Conservation (phyloP, 1,140 invertebrate genomes). For the Plodia interpunctella region DNA sequence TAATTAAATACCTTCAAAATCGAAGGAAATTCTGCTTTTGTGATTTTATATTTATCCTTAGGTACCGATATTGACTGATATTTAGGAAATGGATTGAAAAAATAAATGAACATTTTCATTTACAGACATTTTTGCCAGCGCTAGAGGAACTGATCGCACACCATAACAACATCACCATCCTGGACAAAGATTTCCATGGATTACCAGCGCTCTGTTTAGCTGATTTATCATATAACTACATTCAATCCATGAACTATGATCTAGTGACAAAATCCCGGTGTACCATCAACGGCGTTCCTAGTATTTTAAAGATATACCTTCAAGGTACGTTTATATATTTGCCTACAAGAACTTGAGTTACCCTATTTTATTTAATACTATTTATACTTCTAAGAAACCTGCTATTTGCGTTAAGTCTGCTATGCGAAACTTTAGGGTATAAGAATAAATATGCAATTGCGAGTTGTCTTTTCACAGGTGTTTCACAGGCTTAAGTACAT, state of each 20-base stretch:
- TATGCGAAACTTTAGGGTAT: no score
- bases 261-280: conserved; percentile 87
- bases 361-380: no score
- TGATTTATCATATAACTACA: conserved; percentile 86
- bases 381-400: no score
- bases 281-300: conserved; percentile 84
- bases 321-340: conserved; percentile 79
- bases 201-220: conserved; percentile 86
- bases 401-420: no score
- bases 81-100: no score
- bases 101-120: conserved; percentile 30
- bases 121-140: conserved; percentile 85
- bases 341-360: background rate
- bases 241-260: conserved; percentile 82
- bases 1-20: no score
- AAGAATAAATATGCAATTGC: no score
- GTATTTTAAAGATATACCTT: conserved; percentile 86
- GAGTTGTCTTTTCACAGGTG: no score
- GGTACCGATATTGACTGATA: background rate
- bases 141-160: conserved; percentile 86
- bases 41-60: background rate
- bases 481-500: no score
- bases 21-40: no score
- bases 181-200: conserved; percentile 88
- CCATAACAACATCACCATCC: conserved; percentile 83